Evolutionary conservation across 2,888 invertebrate genomes (phyloP), one percentile per base, ranked within the genome.

Genomic region (Brenthis ino): DNA sequence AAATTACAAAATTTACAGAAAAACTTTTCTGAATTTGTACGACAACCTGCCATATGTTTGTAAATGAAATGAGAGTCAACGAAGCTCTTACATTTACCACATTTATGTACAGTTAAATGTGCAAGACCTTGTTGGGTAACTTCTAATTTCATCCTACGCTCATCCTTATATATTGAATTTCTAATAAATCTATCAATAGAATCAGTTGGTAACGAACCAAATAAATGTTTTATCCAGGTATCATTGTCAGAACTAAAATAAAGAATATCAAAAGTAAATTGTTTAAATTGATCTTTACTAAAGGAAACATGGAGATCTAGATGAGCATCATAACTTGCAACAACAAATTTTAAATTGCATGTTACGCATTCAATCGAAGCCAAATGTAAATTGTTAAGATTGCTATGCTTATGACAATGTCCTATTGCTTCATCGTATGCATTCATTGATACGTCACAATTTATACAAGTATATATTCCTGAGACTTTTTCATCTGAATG

Each of bases 351-450:
- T 55, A 85, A 68, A 56, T 75, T 74, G 73, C 88, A 88, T 48
- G 68, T 57, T 57, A 64, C 57, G 71, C 86, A 86, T 67, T 72
- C 73, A 65, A 78, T 69, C 57, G 71, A 70, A 56, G 72, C 55
- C 54, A 71, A 57, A 61, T 69, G 20, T 14, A 74, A 70, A 67
- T 72, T 66, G 50, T 74, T 70, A 54, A 68, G 72, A 69, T 76
- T 75, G 65, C 79, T 83, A 77, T 90, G 88, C 33, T 77, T 75
- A 64, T 88, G 89, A 73, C 88, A 87, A 79, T 91, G 91, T 70
- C 84, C 80, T 51, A 90, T 77, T 47, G 83, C 85, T 75, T 81
- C 80, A 72, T 89, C 88, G 73, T 88, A 91, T 13, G 76, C 75
- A 71, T 82, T 77, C 57, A 88, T 70, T 69, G 82, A 77, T 67